A percentile compares a stretch with the other conserved stretches of the same genome.
Evolutionary conservation across 2,797 vertebrate genomes (phyloP).

Genomic region (Amphiprion clarkii): DNA sequence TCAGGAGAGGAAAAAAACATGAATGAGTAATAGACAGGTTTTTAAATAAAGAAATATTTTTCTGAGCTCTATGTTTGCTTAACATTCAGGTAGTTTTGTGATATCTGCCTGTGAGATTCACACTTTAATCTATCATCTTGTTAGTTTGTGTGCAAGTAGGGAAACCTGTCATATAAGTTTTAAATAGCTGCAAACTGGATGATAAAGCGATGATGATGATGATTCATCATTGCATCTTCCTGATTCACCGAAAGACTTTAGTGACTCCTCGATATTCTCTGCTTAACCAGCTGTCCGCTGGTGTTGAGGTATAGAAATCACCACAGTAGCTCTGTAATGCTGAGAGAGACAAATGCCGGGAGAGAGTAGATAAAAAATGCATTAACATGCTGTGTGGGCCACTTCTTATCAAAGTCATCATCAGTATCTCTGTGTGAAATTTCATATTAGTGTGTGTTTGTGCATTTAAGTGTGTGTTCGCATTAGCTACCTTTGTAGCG

Average conservation of each 20-base stretch:
- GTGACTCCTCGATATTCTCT: background rate
- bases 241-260: background rate
- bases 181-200: background rate
- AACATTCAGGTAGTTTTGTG: too few species aligned
- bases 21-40: background rate
- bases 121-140: background rate
- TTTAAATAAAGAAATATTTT: too few species aligned
- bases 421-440: constrained; percentile 62
- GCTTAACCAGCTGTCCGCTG: background rate
- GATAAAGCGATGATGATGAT: background rate
- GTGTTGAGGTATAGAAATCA: background rate
- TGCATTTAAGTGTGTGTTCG: constrained; percentile 42
- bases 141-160: background rate
- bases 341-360: background rate
- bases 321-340: background rate
- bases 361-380: constrained; percentile 18
- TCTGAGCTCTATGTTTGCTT: too few species aligned
- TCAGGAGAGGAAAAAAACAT: background rate
- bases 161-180: background rate
- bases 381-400: constrained; percentile 34
- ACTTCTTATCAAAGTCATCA: constrained; percentile 63
- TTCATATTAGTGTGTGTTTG: constrained; percentile 63
- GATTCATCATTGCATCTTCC: background rate
- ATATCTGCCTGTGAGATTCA: too few species aligned
- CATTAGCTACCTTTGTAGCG: constrained; percentile 59